phyloP scores from a whole-genome alignment of 2,797 vertebrate genomes.

The Molossus molossus region DNA sequence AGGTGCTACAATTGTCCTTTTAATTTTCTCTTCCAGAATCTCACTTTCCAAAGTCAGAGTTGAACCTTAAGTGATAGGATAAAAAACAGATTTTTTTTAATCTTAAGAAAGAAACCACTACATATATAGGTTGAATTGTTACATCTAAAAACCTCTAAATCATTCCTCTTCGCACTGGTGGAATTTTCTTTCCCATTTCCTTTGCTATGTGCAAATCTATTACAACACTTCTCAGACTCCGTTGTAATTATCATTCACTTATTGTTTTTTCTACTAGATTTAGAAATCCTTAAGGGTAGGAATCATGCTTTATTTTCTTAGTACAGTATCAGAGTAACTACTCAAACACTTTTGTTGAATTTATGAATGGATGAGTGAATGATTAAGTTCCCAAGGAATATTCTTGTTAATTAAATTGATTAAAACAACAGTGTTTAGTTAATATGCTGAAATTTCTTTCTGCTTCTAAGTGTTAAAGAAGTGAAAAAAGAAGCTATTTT shows the following conservation, averaged over 20 bases:
- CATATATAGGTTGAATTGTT: background rate
- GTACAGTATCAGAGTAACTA: constrained; percentile 30
- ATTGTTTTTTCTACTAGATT: background rate
- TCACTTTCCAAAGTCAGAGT: constrained; percentile 38
- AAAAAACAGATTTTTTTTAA: background rate
- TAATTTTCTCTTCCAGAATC: background rate
- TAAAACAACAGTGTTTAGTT: constrained; percentile 71
- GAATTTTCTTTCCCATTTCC: constrained; percentile 53
- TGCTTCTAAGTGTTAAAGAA: constrained; percentile 66
- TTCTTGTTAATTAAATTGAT: constrained; percentile 72
- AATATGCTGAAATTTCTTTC: constrained; percentile 70
- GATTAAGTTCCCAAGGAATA: constrained; percentile 27
- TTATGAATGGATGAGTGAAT: constrained; percentile 56
- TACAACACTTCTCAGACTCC: background rate
- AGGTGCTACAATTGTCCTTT: background rate
- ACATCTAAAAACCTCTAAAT: background rate
- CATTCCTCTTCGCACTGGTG: background rate
- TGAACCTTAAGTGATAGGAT: constrained; percentile 8
- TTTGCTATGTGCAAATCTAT: background rate
- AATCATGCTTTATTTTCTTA: constrained; percentile 62
- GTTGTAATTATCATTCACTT: constrained; percentile 55
- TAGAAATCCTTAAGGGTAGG: constrained; percentile 19
- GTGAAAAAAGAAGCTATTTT: constrained; percentile 67
- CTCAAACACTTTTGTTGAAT: constrained; percentile 35
- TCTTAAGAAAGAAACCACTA: background rate